phyloP scores from a whole-genome alignment of 2,797 vertebrate species.

The Pristis pectinata region DNA sequence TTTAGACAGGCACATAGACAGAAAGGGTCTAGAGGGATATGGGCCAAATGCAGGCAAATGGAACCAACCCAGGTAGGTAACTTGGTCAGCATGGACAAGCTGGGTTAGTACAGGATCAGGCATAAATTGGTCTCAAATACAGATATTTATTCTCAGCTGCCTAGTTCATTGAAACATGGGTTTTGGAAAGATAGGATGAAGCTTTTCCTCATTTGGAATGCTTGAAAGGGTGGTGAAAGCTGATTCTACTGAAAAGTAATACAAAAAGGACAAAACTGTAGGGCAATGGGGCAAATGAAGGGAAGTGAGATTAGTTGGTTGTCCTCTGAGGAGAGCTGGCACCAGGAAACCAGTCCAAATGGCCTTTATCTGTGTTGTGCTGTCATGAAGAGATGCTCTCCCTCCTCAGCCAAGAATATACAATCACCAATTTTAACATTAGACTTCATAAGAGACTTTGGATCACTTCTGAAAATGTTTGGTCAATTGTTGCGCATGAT shows the following conservation, averaged over 20 bases:
- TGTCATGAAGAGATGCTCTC: neutral
- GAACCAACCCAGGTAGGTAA: too few species aligned
- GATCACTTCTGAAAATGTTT: neutral
- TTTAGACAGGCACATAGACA: too few species aligned
- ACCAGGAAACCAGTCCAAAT: neutral
- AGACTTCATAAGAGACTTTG: neutral
- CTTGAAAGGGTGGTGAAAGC: neutral
- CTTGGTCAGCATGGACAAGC: too few species aligned
- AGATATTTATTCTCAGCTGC: too few species aligned
- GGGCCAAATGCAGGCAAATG: too few species aligned
- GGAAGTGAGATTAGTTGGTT: neutral
- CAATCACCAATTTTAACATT: neutral
- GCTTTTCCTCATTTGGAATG: neutral
- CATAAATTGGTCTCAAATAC: too few species aligned
- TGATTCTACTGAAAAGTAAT: neutral
- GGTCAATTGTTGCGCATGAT: neutral
- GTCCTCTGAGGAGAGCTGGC: neutral
- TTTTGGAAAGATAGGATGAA: neutral
- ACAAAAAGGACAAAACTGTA: neutral
- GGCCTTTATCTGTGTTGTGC: neutral
- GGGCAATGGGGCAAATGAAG: neutral
- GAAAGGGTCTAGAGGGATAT: too few species aligned
- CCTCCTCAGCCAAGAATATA: neutral
- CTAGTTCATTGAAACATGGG: too few species aligned
- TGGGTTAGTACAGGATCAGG: too few species aligned